Base-by-base conservation (phyloP, 2,797 vertebrate genomes). In the Malacoraja senta region DNA sequence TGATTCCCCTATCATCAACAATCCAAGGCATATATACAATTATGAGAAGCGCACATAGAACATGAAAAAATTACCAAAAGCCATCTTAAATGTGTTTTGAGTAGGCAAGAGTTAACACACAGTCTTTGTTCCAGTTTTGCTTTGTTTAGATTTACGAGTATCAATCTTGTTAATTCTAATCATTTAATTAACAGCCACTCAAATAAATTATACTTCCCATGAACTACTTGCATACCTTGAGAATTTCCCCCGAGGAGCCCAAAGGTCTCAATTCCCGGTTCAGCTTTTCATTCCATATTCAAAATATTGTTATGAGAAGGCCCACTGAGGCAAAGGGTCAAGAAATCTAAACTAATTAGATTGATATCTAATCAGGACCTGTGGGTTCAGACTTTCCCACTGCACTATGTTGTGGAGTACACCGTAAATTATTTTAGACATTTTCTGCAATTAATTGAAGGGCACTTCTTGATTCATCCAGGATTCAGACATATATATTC, bases 261-360 rank as follows among this genome's bases (percentile, higher is more conserved):
- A 29, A 88, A 61, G n/a, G 35, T 0, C 84, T 68, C 84, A 88
- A 65, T 88, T 88, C 29, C 84, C 84, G 65, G n/a, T 32, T 88
- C n/a, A 88, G 65, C n/a, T 88, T 88, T 7, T 65, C n/a, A 68
- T 88, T 88, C 84, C 84, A 32, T 19, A 88, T 68, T 88, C 84
- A 65, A 65, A 88, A 88, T 58, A n/a, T 63, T 53, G 4, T 53
- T 86, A 86, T 83, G 44, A 88, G 65, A 88, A 88, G 32, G 32
- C 84, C 58, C 65, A 61, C 32, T 61, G 29, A 68, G 61, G n/a
- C 61, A 32, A 88, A 88, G 32, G 65, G 4, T 88, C 84, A 88
- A 61, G 15, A 68, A 65, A 17, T 29, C 24, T 63, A 68, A 83
- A 38, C 35, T 53, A 58, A 83, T 38, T 26, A 58, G 15, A 35